Base-by-base conservation (phyloP, 2,888 invertebrate genomes). In the Microdon myrmicae region DNA sequence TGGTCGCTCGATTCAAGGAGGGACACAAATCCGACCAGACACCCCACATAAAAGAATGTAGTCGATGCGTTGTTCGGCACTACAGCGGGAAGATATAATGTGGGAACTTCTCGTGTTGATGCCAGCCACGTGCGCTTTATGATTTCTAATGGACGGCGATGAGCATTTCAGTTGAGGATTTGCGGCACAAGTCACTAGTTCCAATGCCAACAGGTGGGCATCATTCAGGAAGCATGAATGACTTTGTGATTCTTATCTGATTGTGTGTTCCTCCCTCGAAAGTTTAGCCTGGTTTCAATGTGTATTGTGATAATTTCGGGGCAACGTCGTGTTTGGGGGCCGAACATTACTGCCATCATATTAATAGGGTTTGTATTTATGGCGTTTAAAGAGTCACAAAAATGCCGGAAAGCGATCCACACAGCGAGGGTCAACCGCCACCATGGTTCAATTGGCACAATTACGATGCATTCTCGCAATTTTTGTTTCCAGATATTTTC, bases 41-140 rank as follows among this genome's bases (percentile, higher is more conserved):
- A n/a, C n/a, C n/a, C n/a, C n/a, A n/a, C n/a, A n/a, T n/a, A n/a
- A n/a, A n/a, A n/a, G 51, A 64, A 64, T 58, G 64, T 41, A 64
- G 58, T 64, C 51, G 41, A 43, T 64, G 64, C 58, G 58, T 58
- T 64, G 56, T 64, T 56, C 58, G 58, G 64, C 64, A 64, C 64
- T 45, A 56, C 37, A 51, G 64, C 49, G 61, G 29, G 53, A 67
- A 69, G 70, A 70, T 69, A 69, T 70, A 69, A 68, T 70, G 70
- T 69, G 71, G 68, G 70, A 70, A 71, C 54, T 60, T 59, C 67
- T 39, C 28, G 56, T 59, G 56, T 53, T 68, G 71, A 69, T 68
- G 66, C 60, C 58, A 68, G 69, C 70, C 71, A 71, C 71, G 71
- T 70, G 71, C 23, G 2, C 29, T 16, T 14, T 26, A 10, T 19